Percentiles rank a stretch among this genome's conserved stretches.
phyloP scores from a whole-genome alignment of 2,797 vertebrate genomes.

The Leptodactylus fallax region DNA sequence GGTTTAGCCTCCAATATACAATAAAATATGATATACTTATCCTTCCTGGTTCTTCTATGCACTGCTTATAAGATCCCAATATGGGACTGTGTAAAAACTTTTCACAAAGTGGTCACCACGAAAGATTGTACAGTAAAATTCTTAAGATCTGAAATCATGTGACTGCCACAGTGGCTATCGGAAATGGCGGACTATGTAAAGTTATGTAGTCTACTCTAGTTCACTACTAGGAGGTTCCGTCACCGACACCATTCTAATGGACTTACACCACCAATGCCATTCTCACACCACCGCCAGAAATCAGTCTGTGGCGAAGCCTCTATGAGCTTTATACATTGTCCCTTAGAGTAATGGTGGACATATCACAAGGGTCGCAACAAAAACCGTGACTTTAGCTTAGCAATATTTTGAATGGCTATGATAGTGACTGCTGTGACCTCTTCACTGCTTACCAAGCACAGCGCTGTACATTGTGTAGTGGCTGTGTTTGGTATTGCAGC shows the following conservation, averaged over 20 bases:
- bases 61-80: background rate
- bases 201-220: background rate
- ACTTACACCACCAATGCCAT: background rate
- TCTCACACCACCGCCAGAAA: too few relatives aligned
- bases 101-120: too few relatives aligned
- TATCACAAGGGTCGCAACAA: too few relatives aligned
- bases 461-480: too few relatives aligned
- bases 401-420: too few relatives aligned
- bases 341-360: too few relatives aligned
- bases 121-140: background rate
- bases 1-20: background rate
- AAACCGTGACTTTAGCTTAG: too few relatives aligned
- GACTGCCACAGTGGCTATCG: background rate
- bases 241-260: background rate
- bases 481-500: too few relatives aligned
- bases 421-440: too few relatives aligned
- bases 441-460: too few relatives aligned
- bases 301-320: background rate
- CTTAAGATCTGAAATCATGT: background rate
- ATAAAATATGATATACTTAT: background rate
- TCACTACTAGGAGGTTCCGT: too few relatives aligned
- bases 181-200: background rate
- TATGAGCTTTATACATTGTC: background rate
- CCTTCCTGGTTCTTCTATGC: background rate
- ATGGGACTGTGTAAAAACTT: too few relatives aligned